Evolutionary conservation across 2,888 invertebrate genomes (phyloP).

Genomic region (Rhagonycha fulva): DNA sequence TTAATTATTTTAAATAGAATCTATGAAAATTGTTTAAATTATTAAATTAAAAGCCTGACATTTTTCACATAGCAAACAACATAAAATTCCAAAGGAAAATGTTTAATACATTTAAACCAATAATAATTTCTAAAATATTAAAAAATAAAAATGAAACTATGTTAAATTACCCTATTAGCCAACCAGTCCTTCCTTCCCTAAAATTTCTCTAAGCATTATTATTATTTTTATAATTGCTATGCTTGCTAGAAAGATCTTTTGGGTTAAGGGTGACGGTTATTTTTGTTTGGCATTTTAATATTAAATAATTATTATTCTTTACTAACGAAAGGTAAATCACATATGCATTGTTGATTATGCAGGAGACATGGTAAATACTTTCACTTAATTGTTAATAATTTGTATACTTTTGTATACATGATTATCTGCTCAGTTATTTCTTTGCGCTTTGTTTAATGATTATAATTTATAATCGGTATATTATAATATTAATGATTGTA

Average conservation of each 20-base stretch:
- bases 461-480: background rate
- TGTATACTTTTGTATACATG: background rate
- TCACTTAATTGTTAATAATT: background rate
- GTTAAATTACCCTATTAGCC: no score
- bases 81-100: no score
- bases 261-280: background rate
- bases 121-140: no score
- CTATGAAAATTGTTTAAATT: no score
- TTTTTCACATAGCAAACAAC: no score
- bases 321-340: background rate
- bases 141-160: no score
- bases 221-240: background rate
- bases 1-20: no score
- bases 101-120: no score
- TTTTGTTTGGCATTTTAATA: background rate
- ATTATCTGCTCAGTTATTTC: background rate
- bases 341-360: background rate
- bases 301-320: background rate
- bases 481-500: background rate
- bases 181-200: no score
- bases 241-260: background rate
- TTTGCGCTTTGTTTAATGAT: background rate
- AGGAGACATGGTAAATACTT: background rate
- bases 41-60: no score
- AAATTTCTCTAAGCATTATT: no score